Conservation (phyloP, 2,797 vertebrate genomes). For the Aldrovandia affinis region DNA sequence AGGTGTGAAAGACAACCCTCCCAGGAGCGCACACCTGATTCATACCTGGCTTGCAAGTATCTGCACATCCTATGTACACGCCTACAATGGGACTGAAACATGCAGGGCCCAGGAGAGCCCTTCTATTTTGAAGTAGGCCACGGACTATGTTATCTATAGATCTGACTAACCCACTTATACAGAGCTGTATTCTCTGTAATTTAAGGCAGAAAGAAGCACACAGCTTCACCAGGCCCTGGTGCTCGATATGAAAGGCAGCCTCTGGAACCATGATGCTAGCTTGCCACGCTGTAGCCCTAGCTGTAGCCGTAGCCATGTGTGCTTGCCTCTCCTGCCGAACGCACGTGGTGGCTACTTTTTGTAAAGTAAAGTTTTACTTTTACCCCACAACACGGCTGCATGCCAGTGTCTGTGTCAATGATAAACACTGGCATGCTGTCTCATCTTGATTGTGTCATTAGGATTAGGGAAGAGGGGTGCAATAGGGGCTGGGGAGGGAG, state of each 20-base stretch:
- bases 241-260: neutral
- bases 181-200: neutral
- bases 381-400: conserved; percentile 19
- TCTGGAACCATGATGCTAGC: neutral
- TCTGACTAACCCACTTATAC: neutral
- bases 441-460: conserved; percentile 37
- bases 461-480: conserved; percentile 17
- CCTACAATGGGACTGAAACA: neutral
- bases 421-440: conserved; percentile 37
- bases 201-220: neutral
- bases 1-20: neutral
- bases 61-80: neutral
- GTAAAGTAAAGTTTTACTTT: conserved; percentile 23
- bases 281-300: no score
- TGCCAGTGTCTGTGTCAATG: conserved; percentile 38
- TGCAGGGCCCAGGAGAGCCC: neutral
- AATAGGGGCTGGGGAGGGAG: conserved; percentile 40
- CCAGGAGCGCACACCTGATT: conserved; percentile 8
- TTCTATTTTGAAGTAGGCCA: conserved; percentile 8
- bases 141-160: conserved; percentile 1
- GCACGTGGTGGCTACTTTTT: neutral
- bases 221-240: no score
- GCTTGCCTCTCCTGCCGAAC: neutral
- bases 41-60: neutral
- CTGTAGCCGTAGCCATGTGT: neutral